Evolutionary conservation across 1,140 invertebrate genomes (phyloP), one percentile per base, ranked within the genome.

Genomic region (Bombus haemorrhoidalis): DNA sequence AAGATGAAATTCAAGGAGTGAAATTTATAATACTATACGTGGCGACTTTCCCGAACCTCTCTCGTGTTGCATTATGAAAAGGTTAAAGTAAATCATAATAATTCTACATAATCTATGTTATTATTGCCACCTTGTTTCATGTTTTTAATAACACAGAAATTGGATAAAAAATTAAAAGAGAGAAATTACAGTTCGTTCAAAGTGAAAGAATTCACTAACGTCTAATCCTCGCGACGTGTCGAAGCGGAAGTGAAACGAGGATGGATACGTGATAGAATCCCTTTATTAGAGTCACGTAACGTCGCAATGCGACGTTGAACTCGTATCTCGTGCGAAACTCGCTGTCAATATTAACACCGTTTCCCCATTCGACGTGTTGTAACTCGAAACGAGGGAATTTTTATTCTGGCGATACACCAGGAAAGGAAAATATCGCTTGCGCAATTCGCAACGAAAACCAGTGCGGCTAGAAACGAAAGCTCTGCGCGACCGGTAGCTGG

Each of bases 221-320:
- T 25, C 13, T 53, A 34, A 53, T 76, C 25, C 34, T 13, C 5
- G 41, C 39, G 9, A 62, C 28, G 28, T 43, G 47, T 41, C n/a
- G 15, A 47, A 28, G 32, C 37, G 64, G 41, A 83, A 78, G 64
- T 18, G 43, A 57, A 77, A 41, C n/a, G 43, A 5, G 37, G n/a
- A 53, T 18, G 22, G 25, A 18, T 80, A 72, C 68, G 68, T 62
- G 68, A 72, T 62, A 47, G 77, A 85, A 37, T 85, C 76, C 68
- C 76, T 79, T 80, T 79, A 85, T 80, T 80, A 73, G 68, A 85
- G 77, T 85, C 83, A 85, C 83, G 83, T 85, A 83, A 77, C 43
- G 43, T 77, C 32, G 2, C 10, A 18, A 68, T 62, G 25, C 10
- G 28, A 57, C 73, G 25, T 34, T 37, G 12, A 62, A 79, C 53